These are phyloP conservation scores for Heliconius erato DNA, from an alignment of 2,888 invertebrate species.

Conservation along the genomic window DNA sequence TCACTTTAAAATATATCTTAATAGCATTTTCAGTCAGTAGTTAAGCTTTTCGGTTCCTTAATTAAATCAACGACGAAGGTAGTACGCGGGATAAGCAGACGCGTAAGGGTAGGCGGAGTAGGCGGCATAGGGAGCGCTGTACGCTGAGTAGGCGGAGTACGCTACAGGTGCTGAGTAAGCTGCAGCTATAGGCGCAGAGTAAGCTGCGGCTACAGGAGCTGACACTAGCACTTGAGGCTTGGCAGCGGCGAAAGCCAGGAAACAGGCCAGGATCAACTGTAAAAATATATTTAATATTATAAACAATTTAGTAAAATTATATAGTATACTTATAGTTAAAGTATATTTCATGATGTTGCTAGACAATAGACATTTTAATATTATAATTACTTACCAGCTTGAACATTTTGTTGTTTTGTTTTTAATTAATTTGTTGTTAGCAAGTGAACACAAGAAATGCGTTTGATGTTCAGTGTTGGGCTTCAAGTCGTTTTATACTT, in stretches of 20 bases:
- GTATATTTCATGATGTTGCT: background rate
- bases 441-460: constrained; percentile 51
- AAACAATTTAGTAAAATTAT: background rate
- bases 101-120: constrained; percentile 67
- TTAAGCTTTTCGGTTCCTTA: background rate
- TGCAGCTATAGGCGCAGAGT: constrained; percentile 62
- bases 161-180: constrained; percentile 66
- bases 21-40: background rate
- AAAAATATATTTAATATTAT: constrained; percentile 30
- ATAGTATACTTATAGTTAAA: too few relatives aligned
- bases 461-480: constrained; percentile 55
- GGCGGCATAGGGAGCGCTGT: constrained; percentile 62
- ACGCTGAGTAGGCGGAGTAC: constrained; percentile 63
- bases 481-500: constrained; percentile 64
- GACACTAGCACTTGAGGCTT: constrained; percentile 64
- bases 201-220: constrained; percentile 59
- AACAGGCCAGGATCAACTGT: constrained; percentile 79
- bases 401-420: constrained; percentile 59
- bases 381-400: constrained; percentile 59
- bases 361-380: background rate
- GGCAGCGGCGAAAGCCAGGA: constrained; percentile 81
- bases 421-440: constrained; percentile 45
- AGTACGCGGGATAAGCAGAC: constrained; percentile 62
- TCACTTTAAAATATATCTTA: background rate
- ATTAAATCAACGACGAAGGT: constrained; percentile 51